phyloP scores from a whole-genome alignment of 2,113 vertebrate species.

The Ellobius talpinus region DNA sequence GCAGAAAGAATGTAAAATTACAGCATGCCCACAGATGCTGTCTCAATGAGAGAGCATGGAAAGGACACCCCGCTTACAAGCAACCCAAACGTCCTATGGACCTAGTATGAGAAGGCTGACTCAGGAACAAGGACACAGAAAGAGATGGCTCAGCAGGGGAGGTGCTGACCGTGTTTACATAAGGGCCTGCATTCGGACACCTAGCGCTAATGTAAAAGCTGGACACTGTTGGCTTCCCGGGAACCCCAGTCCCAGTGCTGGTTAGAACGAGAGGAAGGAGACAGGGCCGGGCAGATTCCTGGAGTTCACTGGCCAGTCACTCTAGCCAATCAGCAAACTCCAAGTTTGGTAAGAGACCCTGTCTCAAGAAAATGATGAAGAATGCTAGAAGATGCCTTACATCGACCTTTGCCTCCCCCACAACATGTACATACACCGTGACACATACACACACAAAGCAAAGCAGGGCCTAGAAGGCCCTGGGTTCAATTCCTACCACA shows the following conservation, averaged over 20 bases:
- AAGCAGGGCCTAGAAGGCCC: background rate
- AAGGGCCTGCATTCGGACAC: background rate
- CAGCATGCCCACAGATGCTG: background rate
- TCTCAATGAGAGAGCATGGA: background rate
- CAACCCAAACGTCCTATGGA: background rate
- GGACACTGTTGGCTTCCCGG: background rate
- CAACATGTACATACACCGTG: background rate
- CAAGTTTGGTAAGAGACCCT: background rate
- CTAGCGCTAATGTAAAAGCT: background rate
- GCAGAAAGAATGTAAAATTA: constrained; percentile 37
- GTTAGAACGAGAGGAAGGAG: background rate
- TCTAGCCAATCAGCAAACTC: background rate
- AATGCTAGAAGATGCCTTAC: background rate
- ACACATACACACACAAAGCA: background rate
- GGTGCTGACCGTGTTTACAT: background rate
- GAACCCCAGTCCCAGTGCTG: background rate
- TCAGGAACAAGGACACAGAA: background rate
- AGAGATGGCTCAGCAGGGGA: background rate
- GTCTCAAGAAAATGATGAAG: background rate
- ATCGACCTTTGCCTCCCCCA: too few species aligned
- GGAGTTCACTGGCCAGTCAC: background rate
- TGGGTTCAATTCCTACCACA: background rate
- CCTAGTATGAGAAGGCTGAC: background rate
- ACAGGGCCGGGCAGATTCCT: background rate
- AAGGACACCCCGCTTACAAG: background rate